A percentile compares a stretch with the other conserved stretches of the same genome.
Conservation (phyloP, 2,113 vertebrate species). For the Caracal caracal region DNA sequence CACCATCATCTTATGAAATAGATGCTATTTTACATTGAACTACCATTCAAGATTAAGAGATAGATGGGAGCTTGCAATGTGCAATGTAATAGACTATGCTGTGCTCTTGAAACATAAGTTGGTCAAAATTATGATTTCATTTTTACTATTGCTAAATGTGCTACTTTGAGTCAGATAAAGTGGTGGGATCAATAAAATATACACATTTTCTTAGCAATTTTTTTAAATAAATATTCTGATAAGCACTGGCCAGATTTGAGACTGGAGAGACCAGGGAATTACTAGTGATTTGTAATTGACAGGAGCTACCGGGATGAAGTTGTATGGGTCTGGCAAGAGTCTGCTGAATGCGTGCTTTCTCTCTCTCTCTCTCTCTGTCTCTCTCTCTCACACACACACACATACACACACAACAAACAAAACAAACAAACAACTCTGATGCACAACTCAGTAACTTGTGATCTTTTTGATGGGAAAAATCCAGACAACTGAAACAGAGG, state of each 20-base stretch:
- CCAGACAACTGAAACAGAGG: neutral
- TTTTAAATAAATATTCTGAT: neutral
- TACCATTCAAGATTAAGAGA: neutral
- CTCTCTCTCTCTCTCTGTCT: too few relatives aligned
- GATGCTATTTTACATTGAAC: neutral
- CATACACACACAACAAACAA: too few relatives aligned
- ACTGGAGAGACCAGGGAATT: neutral
- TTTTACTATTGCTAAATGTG: neutral
- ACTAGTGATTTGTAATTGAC: neutral
- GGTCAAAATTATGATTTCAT: neutral
- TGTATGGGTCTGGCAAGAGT: neutral
- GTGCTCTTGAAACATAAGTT: neutral
- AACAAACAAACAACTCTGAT: neutral
- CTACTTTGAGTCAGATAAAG: neutral
- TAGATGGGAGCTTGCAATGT: rapidly evolving
- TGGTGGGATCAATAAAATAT: neutral
- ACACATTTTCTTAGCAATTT: neutral
- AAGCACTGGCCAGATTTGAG: neutral
- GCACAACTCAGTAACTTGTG: neutral
- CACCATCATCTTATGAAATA: neutral
- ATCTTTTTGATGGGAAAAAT: neutral
- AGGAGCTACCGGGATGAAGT: rapidly evolving
- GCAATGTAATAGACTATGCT: neutral
- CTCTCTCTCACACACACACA: too few relatives aligned
- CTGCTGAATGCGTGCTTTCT: neutral